Percentiles rank a stretch among this genome's conserved stretches.
Conservation (phyloP, 2,888 invertebrate species). For the Thysanoteuthis rhombus region DNA sequence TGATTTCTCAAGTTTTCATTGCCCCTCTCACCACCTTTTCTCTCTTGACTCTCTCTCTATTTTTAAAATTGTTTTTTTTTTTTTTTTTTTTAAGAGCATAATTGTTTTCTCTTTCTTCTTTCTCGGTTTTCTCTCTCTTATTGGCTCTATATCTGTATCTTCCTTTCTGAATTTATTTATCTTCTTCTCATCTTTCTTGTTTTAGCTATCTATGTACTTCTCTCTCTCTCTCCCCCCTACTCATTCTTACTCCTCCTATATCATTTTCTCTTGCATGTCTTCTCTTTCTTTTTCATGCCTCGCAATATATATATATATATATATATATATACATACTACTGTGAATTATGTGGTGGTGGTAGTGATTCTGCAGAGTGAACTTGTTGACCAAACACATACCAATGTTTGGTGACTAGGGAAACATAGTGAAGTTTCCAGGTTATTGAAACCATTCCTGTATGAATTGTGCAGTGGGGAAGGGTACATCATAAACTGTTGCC, state of each 20-base stretch:
- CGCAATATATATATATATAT: neutral
- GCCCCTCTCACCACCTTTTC: neutral
- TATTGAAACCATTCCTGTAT: too few relatives aligned
- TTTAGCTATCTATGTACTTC: neutral
- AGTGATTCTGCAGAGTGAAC: too few relatives aligned
- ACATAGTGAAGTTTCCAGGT: too few relatives aligned
- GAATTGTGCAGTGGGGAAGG: too few relatives aligned
- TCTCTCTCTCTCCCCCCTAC: neutral
- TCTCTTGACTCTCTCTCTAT: neutral
- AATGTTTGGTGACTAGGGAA: too few relatives aligned
- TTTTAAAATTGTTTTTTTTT: neutral
- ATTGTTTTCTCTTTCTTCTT: neutral
- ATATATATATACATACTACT: too few relatives aligned
- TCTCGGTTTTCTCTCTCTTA: neutral
- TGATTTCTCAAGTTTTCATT: neutral
- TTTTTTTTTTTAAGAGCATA: neutral
- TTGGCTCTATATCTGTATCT: neutral
- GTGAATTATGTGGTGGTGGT: too few relatives aligned
- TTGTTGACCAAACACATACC: too few relatives aligned
- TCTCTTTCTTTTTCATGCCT: neutral
- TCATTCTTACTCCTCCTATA: neutral
- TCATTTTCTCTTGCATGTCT: neutral
- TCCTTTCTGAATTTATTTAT: neutral
- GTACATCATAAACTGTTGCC: too few relatives aligned
- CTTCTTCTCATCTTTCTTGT: too few relatives aligned